Conservation (phyloP, 2,888 invertebrate species). For the Chaetogeoica ovagalla region DNA sequence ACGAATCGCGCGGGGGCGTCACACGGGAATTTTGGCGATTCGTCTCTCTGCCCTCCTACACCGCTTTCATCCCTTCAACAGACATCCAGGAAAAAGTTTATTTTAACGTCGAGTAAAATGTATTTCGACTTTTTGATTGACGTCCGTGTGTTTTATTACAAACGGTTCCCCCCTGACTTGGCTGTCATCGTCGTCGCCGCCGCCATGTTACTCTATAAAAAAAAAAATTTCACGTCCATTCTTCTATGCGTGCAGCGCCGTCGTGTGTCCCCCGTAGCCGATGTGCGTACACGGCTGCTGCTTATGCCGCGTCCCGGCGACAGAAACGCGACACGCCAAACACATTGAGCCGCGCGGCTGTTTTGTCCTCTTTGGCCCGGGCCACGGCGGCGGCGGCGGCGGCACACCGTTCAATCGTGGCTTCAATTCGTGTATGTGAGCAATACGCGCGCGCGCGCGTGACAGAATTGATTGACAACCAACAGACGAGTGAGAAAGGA, state of each 20-base stretch:
- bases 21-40: no score
- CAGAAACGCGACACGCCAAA: not conserved
- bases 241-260: no score
- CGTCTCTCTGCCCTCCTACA: no score
- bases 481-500: not conserved
- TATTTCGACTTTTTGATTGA: slow-evolving; percentile 30
- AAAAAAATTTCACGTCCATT: not conserved
- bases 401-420: not conserved
- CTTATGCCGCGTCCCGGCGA: not conserved
- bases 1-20: no score
- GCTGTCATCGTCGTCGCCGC: slow-evolving; percentile 21
- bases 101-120: slow-evolving; percentile 1
- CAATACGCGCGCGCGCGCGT: not conserved
- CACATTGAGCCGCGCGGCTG: not conserved
- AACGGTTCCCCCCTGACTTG: not conserved
- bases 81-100: not conserved
- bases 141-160: slow-evolving; percentile 49
- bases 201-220: not conserved
- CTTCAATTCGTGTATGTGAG: not conserved
- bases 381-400: not conserved
- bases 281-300: no score
- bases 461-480: slow-evolving; percentile 40
- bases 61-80: not conserved
- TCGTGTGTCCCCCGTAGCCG: no score
- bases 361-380: not conserved